A percentile compares a stretch with the other conserved stretches of the same genome.
phyloP scores from a whole-genome alignment of 2,797 vertebrate species.

The Smutsia temminckii region DNA sequence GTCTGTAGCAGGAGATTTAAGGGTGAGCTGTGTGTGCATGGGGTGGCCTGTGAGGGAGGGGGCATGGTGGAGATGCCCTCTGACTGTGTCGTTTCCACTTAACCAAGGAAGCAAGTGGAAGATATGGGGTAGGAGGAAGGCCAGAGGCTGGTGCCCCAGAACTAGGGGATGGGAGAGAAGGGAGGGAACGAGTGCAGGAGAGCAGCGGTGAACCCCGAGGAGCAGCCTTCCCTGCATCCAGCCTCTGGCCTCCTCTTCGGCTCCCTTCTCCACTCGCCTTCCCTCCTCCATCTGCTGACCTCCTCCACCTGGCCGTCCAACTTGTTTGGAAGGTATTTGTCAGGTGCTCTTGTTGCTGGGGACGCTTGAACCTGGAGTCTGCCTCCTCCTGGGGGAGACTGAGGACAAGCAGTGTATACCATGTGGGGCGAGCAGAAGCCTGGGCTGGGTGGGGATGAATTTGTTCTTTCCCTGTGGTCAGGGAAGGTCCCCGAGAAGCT shows the following conservation, averaged over 20 bases:
- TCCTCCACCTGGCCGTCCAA: background rate
- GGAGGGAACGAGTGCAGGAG: no score
- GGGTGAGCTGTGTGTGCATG: background rate
- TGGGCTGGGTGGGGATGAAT: rapidly evolving
- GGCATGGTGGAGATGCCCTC: background rate
- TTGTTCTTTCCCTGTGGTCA: background rate
- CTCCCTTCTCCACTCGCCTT: background rate
- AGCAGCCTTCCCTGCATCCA: rapidly evolving
- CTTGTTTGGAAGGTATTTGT: background rate
- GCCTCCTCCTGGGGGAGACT: background rate
- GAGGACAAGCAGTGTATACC: rapidly evolving
- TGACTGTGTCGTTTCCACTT: background rate
- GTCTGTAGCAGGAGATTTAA: rapidly evolving
- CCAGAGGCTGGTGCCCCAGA: background rate
- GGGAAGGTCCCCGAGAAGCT: background rate
- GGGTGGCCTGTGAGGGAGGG: background rate
- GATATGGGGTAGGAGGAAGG: background rate
- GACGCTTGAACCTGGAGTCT: background rate
- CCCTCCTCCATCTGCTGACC: no score
- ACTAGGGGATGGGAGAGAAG: no score
- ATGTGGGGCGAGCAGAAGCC: rapidly evolving
- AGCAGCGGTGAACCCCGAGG: no score
- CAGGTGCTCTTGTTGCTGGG: background rate
- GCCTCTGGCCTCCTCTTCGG: background rate
- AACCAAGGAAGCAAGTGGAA: background rate